Evolutionary conservation across 2,113 vertebrate genomes (phyloP), one percentile per base, ranked within the genome.

Genomic region (Oreochromis niloticus): DNA sequence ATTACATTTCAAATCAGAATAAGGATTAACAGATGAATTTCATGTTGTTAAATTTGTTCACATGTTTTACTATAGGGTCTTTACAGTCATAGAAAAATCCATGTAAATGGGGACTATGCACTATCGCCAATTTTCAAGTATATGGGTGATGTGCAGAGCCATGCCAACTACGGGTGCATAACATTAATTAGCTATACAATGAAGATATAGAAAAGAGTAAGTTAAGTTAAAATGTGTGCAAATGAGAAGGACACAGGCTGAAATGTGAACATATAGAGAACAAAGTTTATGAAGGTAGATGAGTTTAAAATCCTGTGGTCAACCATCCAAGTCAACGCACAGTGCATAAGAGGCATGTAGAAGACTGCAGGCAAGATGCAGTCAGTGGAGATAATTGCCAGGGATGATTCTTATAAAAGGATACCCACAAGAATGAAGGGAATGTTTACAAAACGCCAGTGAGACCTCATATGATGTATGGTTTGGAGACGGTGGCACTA

Each of bases 101-200:
- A 71, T 9, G n/a, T 22, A 2, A 71, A 68, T 68, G 11, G 36
- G 36, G 34, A 1, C n/a, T 22, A 68, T 1, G 7, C 36, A 68
- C n/a, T 71, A 24, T 22, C 0, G n/a, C 34, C 1, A 41, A 24
- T 43, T 71, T 0, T 43, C 36, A 14, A 0, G 41, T 43, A 24
- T 22, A 4, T 43, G n/a, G n/a, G n/a, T n/a, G n/a, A n/a, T n/a
- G n/a, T n/a, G n/a, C n/a, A n/a, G n/a, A n/a, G n/a, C n/a, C n/a
- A 4, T 43, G n/a, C 6, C 66, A 73, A 6, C 66, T 73, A 1
- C 5, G 2, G n/a, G 22, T 43, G 8, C n/a, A 6, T 46, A 27
- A 46, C 1, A 8, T 27, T 73, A 13, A 17, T 73, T 43, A 46
- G 39, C 39, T 43, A 46, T 10, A 46, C 0, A 24, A 16, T 16